A percentile compares a stretch with the other conserved stretches of the same genome.
Conservation (phyloP, 1,140 invertebrate genomes). For the Patella vulgata region DNA sequence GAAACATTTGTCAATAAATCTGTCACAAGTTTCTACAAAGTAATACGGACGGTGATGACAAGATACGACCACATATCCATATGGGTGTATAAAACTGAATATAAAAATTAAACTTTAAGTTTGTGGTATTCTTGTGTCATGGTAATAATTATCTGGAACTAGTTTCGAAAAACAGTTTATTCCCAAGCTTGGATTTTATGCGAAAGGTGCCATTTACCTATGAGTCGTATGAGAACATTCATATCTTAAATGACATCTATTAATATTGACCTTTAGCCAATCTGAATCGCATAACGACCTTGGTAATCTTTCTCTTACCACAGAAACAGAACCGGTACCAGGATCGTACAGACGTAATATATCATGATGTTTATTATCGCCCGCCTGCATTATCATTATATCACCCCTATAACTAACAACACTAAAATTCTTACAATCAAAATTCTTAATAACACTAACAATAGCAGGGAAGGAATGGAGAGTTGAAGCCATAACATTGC, state of each 20-base stretch:
- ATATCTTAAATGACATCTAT: slow-evolving; percentile 32
- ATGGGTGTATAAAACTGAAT: no score
- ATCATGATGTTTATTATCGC: slow-evolving; percentile 29
- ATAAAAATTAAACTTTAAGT: no score
- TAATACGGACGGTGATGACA: no score
- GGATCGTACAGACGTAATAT: slow-evolving; percentile 25
- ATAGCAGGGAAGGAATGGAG: slow-evolving; percentile 14
- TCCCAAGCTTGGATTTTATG: no score
- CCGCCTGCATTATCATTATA: slow-evolving; percentile 27
- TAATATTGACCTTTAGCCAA: slow-evolving; percentile 32
- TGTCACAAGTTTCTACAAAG: no score
- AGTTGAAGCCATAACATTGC: slow-evolving; percentile 22
- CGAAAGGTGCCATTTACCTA: no score
- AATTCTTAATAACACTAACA: slow-evolving; percentile 19
- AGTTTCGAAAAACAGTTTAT: no score
- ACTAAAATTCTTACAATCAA: slow-evolving; percentile 29
- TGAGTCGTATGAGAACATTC: slow-evolving; percentile 11
- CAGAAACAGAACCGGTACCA: slow-evolving; percentile 8
- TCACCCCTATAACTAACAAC: slow-evolving; percentile 25
- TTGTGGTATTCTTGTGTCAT: no score
- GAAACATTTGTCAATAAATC: no score
- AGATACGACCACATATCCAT: no score
- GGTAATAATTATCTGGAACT: no score
- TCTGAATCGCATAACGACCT: slow-evolving; percentile 32
- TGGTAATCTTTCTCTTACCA: slow-evolving; percentile 22